Evolutionary conservation across 2,888 invertebrate genomes (phyloP).

Genomic region (Eulithis testata): DNA sequence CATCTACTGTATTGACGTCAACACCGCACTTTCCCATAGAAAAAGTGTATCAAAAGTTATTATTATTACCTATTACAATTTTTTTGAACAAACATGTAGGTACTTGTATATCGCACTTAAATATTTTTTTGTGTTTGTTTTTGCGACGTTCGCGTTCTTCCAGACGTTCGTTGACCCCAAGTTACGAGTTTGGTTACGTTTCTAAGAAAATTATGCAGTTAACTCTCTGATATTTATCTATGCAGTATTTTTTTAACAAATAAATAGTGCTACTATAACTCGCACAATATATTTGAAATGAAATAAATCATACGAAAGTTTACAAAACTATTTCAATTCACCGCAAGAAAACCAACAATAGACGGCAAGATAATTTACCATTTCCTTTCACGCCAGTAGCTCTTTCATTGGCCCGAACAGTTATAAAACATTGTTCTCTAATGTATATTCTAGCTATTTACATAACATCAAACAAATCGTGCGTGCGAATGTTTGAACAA

Average conservation of each 20-base stretch:
- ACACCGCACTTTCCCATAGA: background rate
- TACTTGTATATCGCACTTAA: background rate
- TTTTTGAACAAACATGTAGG: background rate
- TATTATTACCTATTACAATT: background rate
- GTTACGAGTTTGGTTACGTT: constrained; percentile 10
- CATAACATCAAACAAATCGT: constrained; percentile 34
- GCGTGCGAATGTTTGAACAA: constrained; percentile 40
- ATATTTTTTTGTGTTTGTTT: constrained; percentile 15
- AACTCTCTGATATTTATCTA: background rate
- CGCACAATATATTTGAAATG: no score
- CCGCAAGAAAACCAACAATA: constrained; percentile 52
- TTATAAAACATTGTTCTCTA: constrained; percentile 49
- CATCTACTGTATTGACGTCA: constrained; percentile 7
- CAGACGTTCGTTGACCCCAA: constrained; percentile 31
- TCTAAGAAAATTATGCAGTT: constrained; percentile 5
- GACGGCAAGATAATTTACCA: constrained; percentile 63
- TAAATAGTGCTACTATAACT: background rate
- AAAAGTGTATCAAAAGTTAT: background rate
- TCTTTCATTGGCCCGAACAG: constrained; percentile 49
- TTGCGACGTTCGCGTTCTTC: constrained; percentile 19
- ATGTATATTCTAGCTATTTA: constrained; percentile 32
- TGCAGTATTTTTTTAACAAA: background rate
- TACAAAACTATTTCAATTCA: constrained; percentile 5
- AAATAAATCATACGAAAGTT: constrained; percentile 20
- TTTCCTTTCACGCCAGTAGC: constrained; percentile 65